Evolutionary conservation across 2,888 invertebrate genomes (phyloP), one percentile per base, ranked within the genome.

Genomic region (Sycophila texana): DNA sequence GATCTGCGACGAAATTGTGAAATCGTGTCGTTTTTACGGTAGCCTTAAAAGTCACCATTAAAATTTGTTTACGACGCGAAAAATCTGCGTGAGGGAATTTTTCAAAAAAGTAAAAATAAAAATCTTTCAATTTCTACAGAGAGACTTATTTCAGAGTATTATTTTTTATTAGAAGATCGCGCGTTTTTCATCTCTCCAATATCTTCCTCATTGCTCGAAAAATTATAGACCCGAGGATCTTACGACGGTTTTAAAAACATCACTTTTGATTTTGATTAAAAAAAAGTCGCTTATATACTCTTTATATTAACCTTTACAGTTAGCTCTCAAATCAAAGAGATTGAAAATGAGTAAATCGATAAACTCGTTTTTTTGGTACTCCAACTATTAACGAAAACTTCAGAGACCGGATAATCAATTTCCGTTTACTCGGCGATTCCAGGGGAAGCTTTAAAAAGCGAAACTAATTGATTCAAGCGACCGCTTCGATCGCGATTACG

Each of bases 201-300:
- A 47, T 20, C 58, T 57, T 70, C 70, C 57, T 47, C 47, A 58
- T 16, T 57, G 57, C 57, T 58, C 10, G 47, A 70, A 47, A 70
- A 58, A 57, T 70, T 70, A 58, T 14, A 39, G 39, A 39, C 10
- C 10, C 10, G 1, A 7, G 10, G 10, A 7, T 39, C 39, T 39
- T 7, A 10, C 39, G 39, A 39, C 7, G 39, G 10, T 39, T 39
- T 39, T 39, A 39, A 39, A 10, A 39, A 10, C 39, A 10, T 39
- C 10, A 39, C 39, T 39, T 39, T 10, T 39, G 39, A 39, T 39
- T 1, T 10, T 7, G 39, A 39, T 1, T 39, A 7, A 39, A 39
- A 39, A 5, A 7, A 39, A 39, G 7, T 39, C 10, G 1, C 1
- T 7, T 39, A 39, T 39, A 39, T 39, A 39, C 39, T 39, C 26